phyloP scores from a whole-genome alignment of 2,888 invertebrate species.

The Oeneis ivallda region DNA sequence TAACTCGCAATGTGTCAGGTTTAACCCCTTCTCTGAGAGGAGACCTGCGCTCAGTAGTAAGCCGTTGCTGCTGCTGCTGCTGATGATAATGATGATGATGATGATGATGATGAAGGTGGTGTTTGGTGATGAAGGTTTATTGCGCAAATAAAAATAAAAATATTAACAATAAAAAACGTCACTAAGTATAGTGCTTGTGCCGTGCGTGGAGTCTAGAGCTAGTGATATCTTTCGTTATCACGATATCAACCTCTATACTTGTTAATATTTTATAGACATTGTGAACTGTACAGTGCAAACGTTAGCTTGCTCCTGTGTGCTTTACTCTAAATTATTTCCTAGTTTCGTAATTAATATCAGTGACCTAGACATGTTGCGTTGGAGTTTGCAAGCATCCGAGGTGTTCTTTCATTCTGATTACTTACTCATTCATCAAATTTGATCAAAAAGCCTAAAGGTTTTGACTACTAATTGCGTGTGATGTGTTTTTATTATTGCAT shows the following conservation, averaged over 20 bases:
- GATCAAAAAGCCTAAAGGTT: neutral
- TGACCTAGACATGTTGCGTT: slow-evolving; percentile 55
- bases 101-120: no score
- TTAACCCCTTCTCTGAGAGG: no score
- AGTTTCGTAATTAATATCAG: slow-evolving; percentile 17
- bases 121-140: no score
- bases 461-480: neutral
- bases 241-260: slow-evolving; percentile 68
- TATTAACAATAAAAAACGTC: slow-evolving; percentile 7
- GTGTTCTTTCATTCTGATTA: slow-evolving; percentile 42
- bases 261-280: slow-evolving; percentile 60
- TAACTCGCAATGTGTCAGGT: neutral
- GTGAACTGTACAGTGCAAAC: slow-evolving; percentile 60
- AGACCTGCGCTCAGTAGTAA: no score
- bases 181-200: slow-evolving; percentile 22
- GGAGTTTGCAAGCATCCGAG: slow-evolving; percentile 60
- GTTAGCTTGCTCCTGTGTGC: slow-evolving; percentile 51
- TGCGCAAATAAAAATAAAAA: slow-evolving; percentile 4
- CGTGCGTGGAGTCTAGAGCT: slow-evolving; percentile 53
- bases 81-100: no score
- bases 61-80: no score
- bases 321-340: slow-evolving; percentile 12
- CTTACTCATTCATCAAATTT: slow-evolving; percentile 1
- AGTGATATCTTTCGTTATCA: slow-evolving; percentile 73
- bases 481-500: neutral